Evolutionary conservation across 2,113 vertebrate species (phyloP), one percentile per base, ranked within the genome.

Genomic region (Myrmophylax atrothorax): DNA sequence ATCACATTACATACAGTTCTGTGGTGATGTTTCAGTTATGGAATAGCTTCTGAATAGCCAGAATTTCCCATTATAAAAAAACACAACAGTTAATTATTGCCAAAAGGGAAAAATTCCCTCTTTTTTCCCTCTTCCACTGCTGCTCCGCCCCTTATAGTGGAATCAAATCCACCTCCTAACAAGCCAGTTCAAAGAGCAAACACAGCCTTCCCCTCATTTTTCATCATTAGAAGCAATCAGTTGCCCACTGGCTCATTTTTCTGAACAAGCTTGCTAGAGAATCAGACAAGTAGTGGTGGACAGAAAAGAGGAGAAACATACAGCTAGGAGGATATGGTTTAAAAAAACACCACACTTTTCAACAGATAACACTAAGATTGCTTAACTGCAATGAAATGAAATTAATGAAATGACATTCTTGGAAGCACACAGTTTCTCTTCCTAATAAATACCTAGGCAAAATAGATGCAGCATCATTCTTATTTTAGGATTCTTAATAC

Each of bases 61-160:
- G 52, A 74, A 55, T 68, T 89, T 47, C 23, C 35, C 6, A 0
- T 23, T 63, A 47, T 0, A 75, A 10, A 50, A 75, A 87, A 58
- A 5, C 6, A 29, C 44, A 90, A 60, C 14, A 40, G 31, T 35
- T 85, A 56, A 58, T 14, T 58, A 29, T 42, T 59, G 47, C 13
- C 18, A 46, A 89, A 92, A 69, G 20, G 33, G 38, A 24, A 73
- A 80, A 92, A 37, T 8, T 33, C 20, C 10, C 44, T n/a, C 31
- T 52, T 60, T 40, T 60, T 40, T 16, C 24, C 25, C 22, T 73
- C 8, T 12, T 67, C 28, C 29, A 4, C 9, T 67, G 18, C 31
- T 70, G 74, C 55, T 75, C 33, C 0, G 0, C 11, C 86, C 18
- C 31, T 12, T 24, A 72, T 0, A 55, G 3, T 11, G 6, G 22